phyloP scores from a whole-genome alignment of 2,113 vertebrate species.

The Strix aluco region DNA sequence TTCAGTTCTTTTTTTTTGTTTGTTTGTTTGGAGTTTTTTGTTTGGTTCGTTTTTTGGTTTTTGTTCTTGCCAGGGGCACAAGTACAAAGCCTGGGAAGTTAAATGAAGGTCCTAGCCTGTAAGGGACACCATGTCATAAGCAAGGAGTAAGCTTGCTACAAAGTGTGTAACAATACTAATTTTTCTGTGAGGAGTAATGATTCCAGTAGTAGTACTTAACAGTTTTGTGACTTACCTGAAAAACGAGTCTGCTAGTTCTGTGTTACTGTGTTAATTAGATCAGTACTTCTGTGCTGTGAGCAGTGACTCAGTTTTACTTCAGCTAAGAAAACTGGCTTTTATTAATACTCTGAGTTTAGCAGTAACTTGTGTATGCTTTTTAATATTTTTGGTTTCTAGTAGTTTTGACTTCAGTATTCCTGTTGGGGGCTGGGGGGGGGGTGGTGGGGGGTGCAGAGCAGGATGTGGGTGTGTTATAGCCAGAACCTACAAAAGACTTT shows the following conservation, averaged over 20 bases:
- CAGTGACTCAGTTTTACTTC: background rate
- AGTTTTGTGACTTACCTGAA: background rate
- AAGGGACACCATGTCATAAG: background rate
- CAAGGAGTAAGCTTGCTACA: background rate
- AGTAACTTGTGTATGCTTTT: background rate
- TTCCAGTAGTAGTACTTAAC: background rate
- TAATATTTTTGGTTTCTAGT: background rate
- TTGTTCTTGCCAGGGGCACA: background rate
- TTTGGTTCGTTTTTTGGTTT: background rate
- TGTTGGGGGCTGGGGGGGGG: background rate
- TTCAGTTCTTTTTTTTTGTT: background rate
- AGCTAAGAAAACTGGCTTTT: background rate
- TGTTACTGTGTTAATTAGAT: background rate
- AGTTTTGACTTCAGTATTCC: background rate
- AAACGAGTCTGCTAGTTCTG: background rate
- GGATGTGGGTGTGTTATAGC: background rate
- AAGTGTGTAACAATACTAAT: background rate
- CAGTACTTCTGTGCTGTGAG: background rate
- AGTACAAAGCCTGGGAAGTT: background rate
- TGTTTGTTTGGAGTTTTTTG: too few relatives aligned
- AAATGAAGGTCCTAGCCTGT: background rate
- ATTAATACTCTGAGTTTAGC: background rate
- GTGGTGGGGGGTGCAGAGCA: accelerated
- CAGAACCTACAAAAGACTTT: background rate
- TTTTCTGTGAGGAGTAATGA: background rate